Evolutionary conservation across 2,113 vertebrate species (phyloP).

Genomic region (Merops nubicus): DNA sequence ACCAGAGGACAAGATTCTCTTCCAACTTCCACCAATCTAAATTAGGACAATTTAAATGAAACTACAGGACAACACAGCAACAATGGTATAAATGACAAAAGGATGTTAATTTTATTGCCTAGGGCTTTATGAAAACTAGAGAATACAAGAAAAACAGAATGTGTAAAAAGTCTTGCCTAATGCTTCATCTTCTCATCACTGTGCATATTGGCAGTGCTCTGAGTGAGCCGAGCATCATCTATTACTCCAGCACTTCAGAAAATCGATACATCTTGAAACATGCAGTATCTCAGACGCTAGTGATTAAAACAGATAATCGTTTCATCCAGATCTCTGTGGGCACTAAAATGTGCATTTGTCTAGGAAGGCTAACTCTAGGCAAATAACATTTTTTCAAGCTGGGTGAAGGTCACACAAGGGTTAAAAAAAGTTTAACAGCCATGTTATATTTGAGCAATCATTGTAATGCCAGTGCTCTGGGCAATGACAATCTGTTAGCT

Average conservation of each 20-base stretch:
- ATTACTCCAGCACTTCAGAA: conserved; percentile 48
- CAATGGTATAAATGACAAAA: background rate
- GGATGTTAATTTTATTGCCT: background rate
- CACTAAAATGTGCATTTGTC: background rate
- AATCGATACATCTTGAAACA: conserved; percentile 53
- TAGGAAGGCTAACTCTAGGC: background rate
- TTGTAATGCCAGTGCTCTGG: conserved; percentile 44
- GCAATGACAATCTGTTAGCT: conserved; percentile 49
- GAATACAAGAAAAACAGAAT: background rate
- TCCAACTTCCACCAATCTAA: background rate
- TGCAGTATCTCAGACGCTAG: conserved; percentile 45
- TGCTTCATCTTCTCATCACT: background rate
- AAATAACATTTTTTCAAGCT: background rate
- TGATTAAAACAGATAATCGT: conserved; percentile 58
- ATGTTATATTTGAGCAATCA: conserved; percentile 29
- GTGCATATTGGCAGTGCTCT: background rate
- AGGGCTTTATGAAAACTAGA: conserved; percentile 5
- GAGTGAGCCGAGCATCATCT: background rate
- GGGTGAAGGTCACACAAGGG: conserved; percentile 12
- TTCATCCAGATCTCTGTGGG: background rate
- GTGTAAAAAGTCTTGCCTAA: conserved; percentile 50
- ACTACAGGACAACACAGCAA: background rate
- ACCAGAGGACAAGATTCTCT: background rate
- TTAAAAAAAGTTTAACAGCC: conserved; percentile 51
- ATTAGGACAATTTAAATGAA: background rate